These are phyloP conservation scores for Oikopleura albicans DNA, from an alignment of 23 tunicate genomes.

Conservation along the genomic window DNA sequence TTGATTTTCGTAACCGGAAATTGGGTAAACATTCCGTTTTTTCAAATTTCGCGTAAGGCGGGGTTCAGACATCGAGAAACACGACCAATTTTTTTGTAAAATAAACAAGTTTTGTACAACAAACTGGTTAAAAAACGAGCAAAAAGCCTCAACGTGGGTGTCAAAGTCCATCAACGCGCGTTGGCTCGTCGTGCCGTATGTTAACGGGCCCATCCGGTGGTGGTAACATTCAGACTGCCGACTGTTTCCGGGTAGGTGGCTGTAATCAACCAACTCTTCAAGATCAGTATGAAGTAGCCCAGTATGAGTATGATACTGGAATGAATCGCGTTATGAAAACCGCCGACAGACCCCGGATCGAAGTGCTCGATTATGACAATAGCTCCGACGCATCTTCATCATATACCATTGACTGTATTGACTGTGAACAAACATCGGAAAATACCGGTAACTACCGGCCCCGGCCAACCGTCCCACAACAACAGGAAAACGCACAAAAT, in stretches of 20 bases:
- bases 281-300: constrained; percentile 1
- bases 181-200: background rate
- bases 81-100: too few species aligned
- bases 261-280: background rate
- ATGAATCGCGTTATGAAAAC: background rate
- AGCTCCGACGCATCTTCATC: background rate
- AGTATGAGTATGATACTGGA: background rate
- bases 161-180: background rate
- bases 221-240: background rate
- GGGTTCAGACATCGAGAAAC: too few species aligned
- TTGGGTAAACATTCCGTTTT: too few species aligned
- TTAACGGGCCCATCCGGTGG: background rate
- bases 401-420: background rate
- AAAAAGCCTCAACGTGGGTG: background rate
- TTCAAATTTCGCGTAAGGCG: too few species aligned
- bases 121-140: background rate
- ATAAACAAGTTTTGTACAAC: too few species aligned
- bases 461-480: background rate
- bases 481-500: background rate
- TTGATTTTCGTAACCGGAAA: too few species aligned
- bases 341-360: background rate
- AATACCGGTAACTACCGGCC: background rate
- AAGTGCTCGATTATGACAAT: background rate
- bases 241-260: constrained; percentile 13
- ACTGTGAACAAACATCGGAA: background rate